These are phyloP conservation scores for Drosophila dives DNA, from an alignment of 2,888 invertebrate genomes.

Conservation along the genomic window DNA sequence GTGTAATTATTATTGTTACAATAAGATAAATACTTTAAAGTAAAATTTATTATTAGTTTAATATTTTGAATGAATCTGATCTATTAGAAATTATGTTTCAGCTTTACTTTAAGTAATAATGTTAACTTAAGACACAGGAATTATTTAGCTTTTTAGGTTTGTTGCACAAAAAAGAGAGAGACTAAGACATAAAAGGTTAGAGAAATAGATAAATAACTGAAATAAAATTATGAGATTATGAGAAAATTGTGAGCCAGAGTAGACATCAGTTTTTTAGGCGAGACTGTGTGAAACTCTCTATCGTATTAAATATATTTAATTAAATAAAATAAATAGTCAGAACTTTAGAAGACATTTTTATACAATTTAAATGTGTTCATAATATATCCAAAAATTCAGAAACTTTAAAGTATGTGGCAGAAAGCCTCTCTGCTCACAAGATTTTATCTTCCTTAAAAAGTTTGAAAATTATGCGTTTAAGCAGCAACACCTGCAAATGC, in stretches of 20 bases:
- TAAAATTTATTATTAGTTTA: background rate
- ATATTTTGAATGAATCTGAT: background rate
- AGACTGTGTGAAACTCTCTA: accelerated
- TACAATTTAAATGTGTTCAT: background rate
- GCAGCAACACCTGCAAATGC: constrained; percentile 52
- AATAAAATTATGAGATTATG: too few relatives aligned
- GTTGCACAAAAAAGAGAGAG: background rate
- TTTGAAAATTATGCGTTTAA: background rate
- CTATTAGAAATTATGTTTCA: background rate
- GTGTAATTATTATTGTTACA: background rate
- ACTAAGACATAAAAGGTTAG: background rate
- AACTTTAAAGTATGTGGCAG: background rate
- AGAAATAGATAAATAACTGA: background rate
- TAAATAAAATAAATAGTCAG: background rate
- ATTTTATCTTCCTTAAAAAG: background rate
- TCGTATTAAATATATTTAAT: background rate
- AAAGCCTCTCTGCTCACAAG: background rate
- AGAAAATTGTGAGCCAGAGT: too few relatives aligned
- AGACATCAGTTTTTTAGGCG: background rate
- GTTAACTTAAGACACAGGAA: background rate
- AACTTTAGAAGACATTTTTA: background rate
- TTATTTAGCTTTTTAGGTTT: background rate
- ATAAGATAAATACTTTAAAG: background rate
- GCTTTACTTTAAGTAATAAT: background rate
- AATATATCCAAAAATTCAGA: background rate